Conservation (phyloP, 2,888 invertebrate species). For the Saturnia pavonia region DNA sequence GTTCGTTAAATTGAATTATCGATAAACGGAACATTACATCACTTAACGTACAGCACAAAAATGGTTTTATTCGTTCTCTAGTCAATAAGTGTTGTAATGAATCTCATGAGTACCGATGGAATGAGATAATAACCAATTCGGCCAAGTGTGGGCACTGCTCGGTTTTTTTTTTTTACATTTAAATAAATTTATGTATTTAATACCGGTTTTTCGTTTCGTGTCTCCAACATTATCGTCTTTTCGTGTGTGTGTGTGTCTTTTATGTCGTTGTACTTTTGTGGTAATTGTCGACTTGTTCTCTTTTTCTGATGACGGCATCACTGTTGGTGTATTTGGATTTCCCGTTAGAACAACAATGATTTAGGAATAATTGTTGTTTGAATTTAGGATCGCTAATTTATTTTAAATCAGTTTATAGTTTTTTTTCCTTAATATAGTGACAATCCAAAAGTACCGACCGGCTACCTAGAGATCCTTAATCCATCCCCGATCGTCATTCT, state of each 20-base stretch:
- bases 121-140: constrained; percentile 72
- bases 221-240: constrained; percentile 53
- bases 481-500: too few relatives aligned
- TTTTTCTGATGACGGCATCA: constrained; percentile 19
- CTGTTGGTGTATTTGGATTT: constrained; percentile 4
- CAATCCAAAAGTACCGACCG: too few relatives aligned
- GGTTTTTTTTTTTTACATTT: constrained; percentile 46
- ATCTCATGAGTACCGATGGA: constrained; percentile 72
- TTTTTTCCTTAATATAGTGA: too few relatives aligned
- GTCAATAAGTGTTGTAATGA: constrained; percentile 79
- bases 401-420: neutral
- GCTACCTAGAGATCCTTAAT: too few relatives aligned
- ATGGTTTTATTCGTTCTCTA: constrained; percentile 74
- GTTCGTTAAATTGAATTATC: constrained; percentile 12
- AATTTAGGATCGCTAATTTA: neutral
- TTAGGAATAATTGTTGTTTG: neutral
- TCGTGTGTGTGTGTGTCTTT: constrained; percentile 24
- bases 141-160: constrained; percentile 70
- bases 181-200: constrained; percentile 60
- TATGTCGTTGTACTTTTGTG: constrained; percentile 16
- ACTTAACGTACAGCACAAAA: constrained; percentile 61
- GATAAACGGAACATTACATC: constrained; percentile 37
- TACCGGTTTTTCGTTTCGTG: constrained; percentile 68
- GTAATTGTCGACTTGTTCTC: constrained; percentile 21
- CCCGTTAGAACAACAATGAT: neutral